Evolutionary conservation across 37 sponge, comb jelly and placozoan species (phyloP), one percentile per base, ranked within the genome.

Genomic region (Haliclona indistincta): DNA sequence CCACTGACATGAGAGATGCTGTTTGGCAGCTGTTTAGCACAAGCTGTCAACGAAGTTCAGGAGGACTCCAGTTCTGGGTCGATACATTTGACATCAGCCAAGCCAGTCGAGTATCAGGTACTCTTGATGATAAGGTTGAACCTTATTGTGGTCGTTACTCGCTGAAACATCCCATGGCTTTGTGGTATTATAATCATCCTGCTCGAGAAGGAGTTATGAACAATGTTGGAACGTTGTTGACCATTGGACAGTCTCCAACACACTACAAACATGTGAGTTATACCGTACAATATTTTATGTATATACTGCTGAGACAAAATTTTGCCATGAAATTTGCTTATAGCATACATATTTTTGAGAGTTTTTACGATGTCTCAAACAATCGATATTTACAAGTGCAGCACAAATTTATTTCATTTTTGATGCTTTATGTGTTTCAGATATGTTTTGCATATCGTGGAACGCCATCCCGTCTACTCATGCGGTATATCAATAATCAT

Each of bases 81-180:
- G n/a, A n/a, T n/a, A n/a, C n/a, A n/a, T n/a, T n/a, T n/a, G n/a
- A n/a, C n/a, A n/a, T n/a, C 13, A 28, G 23, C 11, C 39, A n/a
- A 44, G 40, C n/a, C 32, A 29, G 58, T 5, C 13, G 17, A n/a
- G n/a, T 43, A 19, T 20, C 1, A 34, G 75, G 49, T 5, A 43
- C 32, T 15, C 49, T 52, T 15, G 77, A 73, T 43, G 62, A 22
- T 11, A 71, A 44, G 8, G 47, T n/a, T n/a, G 77, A 77, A 38
- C 77, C 91, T 19, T 82, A 68, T 40, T 90, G 91, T 81, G 91
- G 91, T 10, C 67, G 75, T 15, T 65, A 81, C 44, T 81, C 88
- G 1, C 17, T 63, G 23, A 35, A 32, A 23, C 83, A 66, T 17
- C 89, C 89, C 20, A 19, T 52, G 28, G 28, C 5, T 53, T n/a